Evolutionary conservation across 2,888 invertebrate species (phyloP).

Genomic region (Chrysina gloriosa): DNA sequence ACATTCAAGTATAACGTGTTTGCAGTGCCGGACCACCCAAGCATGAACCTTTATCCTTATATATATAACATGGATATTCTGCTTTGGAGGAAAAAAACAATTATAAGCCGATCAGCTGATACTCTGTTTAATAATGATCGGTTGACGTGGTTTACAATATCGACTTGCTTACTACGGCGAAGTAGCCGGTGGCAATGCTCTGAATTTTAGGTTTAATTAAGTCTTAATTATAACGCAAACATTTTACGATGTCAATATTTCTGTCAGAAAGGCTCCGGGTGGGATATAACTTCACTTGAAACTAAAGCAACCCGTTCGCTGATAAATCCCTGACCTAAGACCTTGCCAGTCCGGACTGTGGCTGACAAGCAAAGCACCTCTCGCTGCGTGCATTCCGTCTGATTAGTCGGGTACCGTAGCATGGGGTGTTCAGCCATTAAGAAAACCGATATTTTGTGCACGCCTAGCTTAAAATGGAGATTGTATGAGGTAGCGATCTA

Average conservation of each 20-base stretch:
- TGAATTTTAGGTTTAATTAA: slow-evolving; percentile 37
- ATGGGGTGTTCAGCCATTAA: slow-evolving; percentile 17
- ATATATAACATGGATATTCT: slow-evolving; percentile 24
- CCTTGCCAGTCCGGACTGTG: slow-evolving; percentile 1
- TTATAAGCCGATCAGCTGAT: slow-evolving; percentile 26
- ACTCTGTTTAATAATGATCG: slow-evolving; percentile 9
- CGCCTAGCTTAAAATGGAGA: slow-evolving; percentile 25
- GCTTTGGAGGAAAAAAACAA: slow-evolving; percentile 25
- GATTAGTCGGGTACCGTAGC: slow-evolving; percentile 21
- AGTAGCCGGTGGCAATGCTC: neutral
- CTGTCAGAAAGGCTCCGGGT: slow-evolving; percentile 36
- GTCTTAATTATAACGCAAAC: slow-evolving; percentile 38
- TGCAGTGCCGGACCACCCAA: slow-evolving; percentile 20
- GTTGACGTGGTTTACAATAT: neutral
- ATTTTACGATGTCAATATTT: slow-evolving; percentile 35
- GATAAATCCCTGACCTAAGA: slow-evolving; percentile 38
- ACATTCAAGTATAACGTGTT: slow-evolving; percentile 35
- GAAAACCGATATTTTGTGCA: slow-evolving; percentile 21
- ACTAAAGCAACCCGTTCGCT: slow-evolving; percentile 32
- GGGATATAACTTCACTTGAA: slow-evolving; percentile 35
- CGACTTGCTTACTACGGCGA: neutral
- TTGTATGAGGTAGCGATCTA: slow-evolving; percentile 1
- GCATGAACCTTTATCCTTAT: slow-evolving; percentile 28
- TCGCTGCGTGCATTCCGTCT: slow-evolving; percentile 30
- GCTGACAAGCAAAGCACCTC: neutral